These are phyloP conservation scores for Macrostomum lignano DNA, from an alignment of 1,140 invertebrate genomes.

Conservation along the genomic window DNA sequence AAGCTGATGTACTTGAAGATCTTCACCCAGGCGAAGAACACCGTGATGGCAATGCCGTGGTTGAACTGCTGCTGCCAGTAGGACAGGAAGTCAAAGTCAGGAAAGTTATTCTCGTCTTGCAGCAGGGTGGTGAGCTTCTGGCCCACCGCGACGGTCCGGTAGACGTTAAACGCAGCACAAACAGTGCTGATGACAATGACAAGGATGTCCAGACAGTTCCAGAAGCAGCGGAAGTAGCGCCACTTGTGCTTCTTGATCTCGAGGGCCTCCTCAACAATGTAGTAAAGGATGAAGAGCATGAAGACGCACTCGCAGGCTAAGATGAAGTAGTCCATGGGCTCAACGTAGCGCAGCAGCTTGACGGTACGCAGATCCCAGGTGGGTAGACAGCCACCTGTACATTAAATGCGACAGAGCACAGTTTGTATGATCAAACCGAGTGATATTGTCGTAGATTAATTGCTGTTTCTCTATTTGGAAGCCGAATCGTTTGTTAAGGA, in stretches of 20 bases:
- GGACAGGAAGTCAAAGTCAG: constrained; percentile 8
- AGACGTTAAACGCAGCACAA: constrained; percentile 23
- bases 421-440: too few species aligned
- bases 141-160: constrained; percentile 15
- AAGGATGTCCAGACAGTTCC: constrained; percentile 37
- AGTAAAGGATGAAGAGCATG: constrained; percentile 37
- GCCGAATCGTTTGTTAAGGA: too few species aligned
- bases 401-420: too few species aligned
- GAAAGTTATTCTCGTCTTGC: not conserved
- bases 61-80: constrained; percentile 9
- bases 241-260: constrained; percentile 1
- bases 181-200: constrained; percentile 30
- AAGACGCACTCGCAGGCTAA: constrained; percentile 35
- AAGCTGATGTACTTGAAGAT: too few species aligned
- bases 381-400: too few species aligned
- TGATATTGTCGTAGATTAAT: too few species aligned
- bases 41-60: constrained; percentile 8
- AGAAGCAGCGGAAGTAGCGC: constrained; percentile 35
- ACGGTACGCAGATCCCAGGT: constrained; percentile 33
- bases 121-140: constrained; percentile 8
- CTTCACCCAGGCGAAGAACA: constrained; percentile 10
- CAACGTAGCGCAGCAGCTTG: constrained; percentile 35
- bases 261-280: constrained; percentile 35
- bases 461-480: too few species aligned
- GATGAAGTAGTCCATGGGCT: constrained; percentile 32